Evolutionary conservation across 2,797 vertebrate genomes (phyloP).

Genomic region (Dicrostonyx torquatus): DNA sequence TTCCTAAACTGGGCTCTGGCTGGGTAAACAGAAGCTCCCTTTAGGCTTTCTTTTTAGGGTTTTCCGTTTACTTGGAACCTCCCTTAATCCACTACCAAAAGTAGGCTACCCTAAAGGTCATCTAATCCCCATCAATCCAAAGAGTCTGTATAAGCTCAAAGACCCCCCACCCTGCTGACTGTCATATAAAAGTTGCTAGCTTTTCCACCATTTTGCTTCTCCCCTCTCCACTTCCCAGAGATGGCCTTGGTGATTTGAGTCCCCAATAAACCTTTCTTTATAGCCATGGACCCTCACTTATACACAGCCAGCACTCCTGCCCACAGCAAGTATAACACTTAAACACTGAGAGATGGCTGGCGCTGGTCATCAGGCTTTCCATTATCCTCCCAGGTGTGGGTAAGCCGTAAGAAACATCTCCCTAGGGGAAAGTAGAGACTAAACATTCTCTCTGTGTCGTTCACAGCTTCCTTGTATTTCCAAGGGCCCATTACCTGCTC

Average conservation of each 20-base stretch:
- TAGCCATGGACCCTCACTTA: not conserved
- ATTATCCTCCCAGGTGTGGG: not conserved
- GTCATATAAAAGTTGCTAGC: not conserved
- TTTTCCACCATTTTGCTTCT: not conserved
- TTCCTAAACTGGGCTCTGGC: not conserved
- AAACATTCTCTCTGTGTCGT: not conserved
- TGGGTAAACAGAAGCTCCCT: not conserved
- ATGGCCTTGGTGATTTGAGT: not conserved
- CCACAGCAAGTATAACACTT: not conserved
- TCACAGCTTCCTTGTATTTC: not conserved
- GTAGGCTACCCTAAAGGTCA: not conserved
- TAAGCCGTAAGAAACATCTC: not conserved
- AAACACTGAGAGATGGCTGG: not conserved
- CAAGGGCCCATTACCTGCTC: slow-evolving; percentile 89
- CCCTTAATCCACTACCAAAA: not conserved
- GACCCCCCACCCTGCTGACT: not conserved
- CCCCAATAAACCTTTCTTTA: not conserved
- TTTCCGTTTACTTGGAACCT: not conserved
- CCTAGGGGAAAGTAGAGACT: slow-evolving; percentile 22
- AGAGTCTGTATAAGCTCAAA: not conserved
- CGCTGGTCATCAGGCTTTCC: not conserved
- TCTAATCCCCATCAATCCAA: not conserved
- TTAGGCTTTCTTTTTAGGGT: not conserved
- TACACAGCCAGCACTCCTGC: not conserved
- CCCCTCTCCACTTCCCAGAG: not conserved